Conservation (phyloP, 2,888 invertebrate genomes). For the Aleiodes leptofemur region DNA sequence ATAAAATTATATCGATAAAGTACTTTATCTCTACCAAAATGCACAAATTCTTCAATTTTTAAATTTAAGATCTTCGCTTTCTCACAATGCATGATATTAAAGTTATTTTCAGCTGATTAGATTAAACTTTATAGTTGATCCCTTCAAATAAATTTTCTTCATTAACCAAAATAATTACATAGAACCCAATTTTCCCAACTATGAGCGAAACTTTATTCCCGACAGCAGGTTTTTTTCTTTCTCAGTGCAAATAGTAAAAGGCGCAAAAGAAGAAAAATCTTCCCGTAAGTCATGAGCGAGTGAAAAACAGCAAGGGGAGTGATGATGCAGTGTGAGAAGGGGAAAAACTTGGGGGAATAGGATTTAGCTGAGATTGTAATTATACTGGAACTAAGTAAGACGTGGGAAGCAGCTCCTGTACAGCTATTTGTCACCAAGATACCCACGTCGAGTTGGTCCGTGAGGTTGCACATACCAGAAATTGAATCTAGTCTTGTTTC, state of each 20-base stretch:
- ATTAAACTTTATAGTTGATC: too few species aligned
- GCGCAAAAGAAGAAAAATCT: not conserved
- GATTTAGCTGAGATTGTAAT: slow-evolving; percentile 19
- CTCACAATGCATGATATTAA: too few species aligned
- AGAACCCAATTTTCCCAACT: too few species aligned
- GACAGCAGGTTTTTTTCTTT: too few species aligned
- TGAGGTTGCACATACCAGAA: slow-evolving; percentile 9
- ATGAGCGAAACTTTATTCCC: too few species aligned
- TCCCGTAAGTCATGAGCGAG: not conserved
- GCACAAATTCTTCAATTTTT: too few species aligned
- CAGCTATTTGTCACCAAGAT: slow-evolving; percentile 14
- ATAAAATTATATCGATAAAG: too few species aligned
- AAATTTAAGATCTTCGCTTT: too few species aligned
- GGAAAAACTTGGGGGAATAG: slow-evolving; percentile 8
- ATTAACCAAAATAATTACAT: too few species aligned
- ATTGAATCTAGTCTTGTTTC: slow-evolving; percentile 17
- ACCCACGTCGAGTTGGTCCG: not conserved
- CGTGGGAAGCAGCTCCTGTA: not conserved
- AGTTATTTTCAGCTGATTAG: too few species aligned
- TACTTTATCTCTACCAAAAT: too few species aligned
- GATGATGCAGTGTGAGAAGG: slow-evolving; percentile 10
- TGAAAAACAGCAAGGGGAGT: not conserved
- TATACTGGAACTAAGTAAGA: slow-evolving; percentile 12
- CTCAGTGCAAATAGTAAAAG: not conserved
- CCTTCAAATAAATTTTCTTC: too few species aligned